Evolutionary conservation across 2,888 invertebrate genomes (phyloP).

Genomic region (Prenolepis imparis): DNA sequence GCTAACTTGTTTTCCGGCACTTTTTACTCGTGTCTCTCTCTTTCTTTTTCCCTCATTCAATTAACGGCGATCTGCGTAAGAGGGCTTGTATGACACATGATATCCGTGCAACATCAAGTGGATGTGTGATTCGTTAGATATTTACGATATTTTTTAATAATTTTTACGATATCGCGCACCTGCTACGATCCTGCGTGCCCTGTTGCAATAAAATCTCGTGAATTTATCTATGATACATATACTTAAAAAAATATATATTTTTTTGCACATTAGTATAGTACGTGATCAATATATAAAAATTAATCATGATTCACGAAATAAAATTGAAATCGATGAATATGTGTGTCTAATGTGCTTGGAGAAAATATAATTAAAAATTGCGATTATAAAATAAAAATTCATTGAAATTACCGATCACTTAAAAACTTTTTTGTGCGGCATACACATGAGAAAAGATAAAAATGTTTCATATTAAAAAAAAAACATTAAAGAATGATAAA

Average conservation of each 20-base stretch:
- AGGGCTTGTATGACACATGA: conserved; percentile 37
- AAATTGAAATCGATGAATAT: neutral
- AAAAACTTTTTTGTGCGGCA: neutral
- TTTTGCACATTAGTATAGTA: conserved; percentile 2
- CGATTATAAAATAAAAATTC: neutral
- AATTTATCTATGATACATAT: conserved; percentile 3
- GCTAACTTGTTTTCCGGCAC: conserved; percentile 9
- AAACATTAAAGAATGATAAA: conserved; percentile 21
- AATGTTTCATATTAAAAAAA: too few relatives aligned
- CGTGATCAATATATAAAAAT: neutral
- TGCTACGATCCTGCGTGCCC: conserved; percentile 1
- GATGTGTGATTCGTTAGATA: conserved; percentile 27
- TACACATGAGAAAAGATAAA: too few relatives aligned
- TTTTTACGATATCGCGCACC: neutral
- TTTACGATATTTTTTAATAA: conserved; percentile 28
- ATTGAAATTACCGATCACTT: neutral
- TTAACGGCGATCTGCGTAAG: conserved; percentile 33
- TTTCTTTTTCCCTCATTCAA: neutral
- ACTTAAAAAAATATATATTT: conserved; percentile 20
- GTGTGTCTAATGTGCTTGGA: neutral
- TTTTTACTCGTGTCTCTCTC: neutral
- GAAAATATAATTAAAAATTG: neutral
- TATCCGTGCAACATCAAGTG: conserved; percentile 20
- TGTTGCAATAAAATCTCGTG: conserved; percentile 27
- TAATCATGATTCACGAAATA: neutral